Percentiles rank a stretch among this genome's conserved stretches.
Evolutionary conservation across 2,888 invertebrate genomes (phyloP).

Genomic region (Trypoxylon attenuatum): DNA sequence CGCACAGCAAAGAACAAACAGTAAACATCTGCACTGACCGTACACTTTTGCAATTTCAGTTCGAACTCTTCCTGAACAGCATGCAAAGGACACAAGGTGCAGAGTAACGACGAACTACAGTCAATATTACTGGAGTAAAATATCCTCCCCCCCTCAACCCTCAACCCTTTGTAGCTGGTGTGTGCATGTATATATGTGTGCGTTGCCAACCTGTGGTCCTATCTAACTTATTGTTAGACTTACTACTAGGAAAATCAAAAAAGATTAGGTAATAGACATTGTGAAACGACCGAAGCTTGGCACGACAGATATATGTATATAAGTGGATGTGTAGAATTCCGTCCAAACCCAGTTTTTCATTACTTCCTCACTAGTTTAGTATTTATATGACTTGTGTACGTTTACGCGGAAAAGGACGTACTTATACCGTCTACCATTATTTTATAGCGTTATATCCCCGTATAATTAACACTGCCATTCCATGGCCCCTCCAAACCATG

Average conservation of each 20-base stretch:
- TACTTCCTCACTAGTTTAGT: slow-evolving; percentile 53
- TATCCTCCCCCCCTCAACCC: no score
- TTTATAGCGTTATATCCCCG: slow-evolving; percentile 15
- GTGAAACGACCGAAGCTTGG: slow-evolving; percentile 67
- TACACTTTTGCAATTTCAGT: slow-evolving; percentile 37
- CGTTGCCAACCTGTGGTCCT: slow-evolving; percentile 68
- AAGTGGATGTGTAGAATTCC: slow-evolving; percentile 74
- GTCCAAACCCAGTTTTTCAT: slow-evolving; percentile 70
- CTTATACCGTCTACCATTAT: slow-evolving; percentile 35
- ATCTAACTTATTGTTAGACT: slow-evolving; percentile 49
- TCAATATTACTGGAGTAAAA: slow-evolving; percentile 63
- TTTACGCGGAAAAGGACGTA: slow-evolving; percentile 32
- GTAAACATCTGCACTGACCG: slow-evolving; percentile 29
- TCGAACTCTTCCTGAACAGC: slow-evolving; percentile 35
- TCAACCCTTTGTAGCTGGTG: slow-evolving; percentile 64
- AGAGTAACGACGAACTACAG: slow-evolving; percentile 63
- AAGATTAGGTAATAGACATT: slow-evolving; percentile 53
- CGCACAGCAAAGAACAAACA: no score
- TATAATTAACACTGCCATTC: slow-evolving; percentile 34
- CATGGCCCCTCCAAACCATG: no score
- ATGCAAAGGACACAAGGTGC: slow-evolving; percentile 48
- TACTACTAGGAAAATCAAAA: slow-evolving; percentile 56
- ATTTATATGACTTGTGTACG: slow-evolving; percentile 45
- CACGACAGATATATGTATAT: slow-evolving; percentile 73
- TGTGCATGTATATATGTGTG: slow-evolving; percentile 72